Conservation (phyloP, 2,888 invertebrate species). For the Drosophila melanosoma region DNA sequence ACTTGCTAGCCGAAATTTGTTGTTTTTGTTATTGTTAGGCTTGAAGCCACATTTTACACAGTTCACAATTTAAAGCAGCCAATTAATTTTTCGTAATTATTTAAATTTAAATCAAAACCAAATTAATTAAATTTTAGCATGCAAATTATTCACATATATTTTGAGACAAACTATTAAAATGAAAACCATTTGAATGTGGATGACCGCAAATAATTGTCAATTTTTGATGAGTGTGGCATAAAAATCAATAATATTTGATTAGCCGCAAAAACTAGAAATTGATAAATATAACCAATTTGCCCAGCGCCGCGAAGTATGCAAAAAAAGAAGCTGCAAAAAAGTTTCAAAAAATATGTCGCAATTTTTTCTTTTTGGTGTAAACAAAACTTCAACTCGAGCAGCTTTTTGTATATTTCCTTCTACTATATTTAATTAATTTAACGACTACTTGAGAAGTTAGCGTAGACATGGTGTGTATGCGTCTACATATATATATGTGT, state of each 20-base stretch:
- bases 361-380: slow-evolving; percentile 39
- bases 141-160: slow-evolving; percentile 17
- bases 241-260: slow-evolving; percentile 57
- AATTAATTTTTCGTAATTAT: slow-evolving; percentile 47
- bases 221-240: slow-evolving; percentile 59
- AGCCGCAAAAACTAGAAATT: slow-evolving; percentile 1
- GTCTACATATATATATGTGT: not conserved
- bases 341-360: slow-evolving; percentile 26
- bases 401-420: slow-evolving; percentile 52
- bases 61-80: slow-evolving; percentile 46
- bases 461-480: slow-evolving; percentile 42
- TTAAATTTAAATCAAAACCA: slow-evolving; percentile 68
- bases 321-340: not conserved
- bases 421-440: slow-evolving; percentile 82
- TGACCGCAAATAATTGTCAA: slow-evolving; percentile 65
- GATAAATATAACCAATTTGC: not conserved
- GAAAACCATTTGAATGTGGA: slow-evolving; percentile 59
- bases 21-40: slow-evolving; percentile 1
- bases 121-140: slow-evolving; percentile 54
- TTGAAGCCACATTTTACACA: slow-evolving; percentile 11
- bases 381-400: slow-evolving; percentile 56
- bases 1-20: slow-evolving; percentile 29
- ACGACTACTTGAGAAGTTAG: slow-evolving; percentile 82
- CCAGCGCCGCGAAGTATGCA: slow-evolving; percentile 48
- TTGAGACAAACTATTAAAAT: slow-evolving; percentile 54